phyloP scores from a whole-genome alignment of 2,797 vertebrate genomes.

The Podarcis siculus region DNA sequence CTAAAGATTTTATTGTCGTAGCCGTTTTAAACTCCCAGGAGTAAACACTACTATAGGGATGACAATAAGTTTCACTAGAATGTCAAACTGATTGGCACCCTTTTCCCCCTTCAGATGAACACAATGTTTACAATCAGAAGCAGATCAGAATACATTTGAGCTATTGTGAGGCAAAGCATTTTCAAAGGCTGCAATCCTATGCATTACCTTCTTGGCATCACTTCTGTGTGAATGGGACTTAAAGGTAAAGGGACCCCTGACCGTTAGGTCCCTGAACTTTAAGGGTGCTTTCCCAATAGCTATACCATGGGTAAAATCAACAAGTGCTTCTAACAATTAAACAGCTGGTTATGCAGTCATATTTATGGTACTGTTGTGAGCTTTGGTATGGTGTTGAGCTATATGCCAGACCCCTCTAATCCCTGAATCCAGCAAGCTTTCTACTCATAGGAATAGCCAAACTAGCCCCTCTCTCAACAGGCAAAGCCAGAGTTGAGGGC shows the following conservation, averaged over 20 bases:
- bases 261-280: neutral
- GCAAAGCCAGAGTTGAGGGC: too few relatives aligned
- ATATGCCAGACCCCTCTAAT: too few relatives aligned
- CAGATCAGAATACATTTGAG: neutral
- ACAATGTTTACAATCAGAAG: neutral
- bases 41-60: neutral
- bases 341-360: neutral
- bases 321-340: neutral
- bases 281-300: neutral
- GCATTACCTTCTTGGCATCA: neutral
- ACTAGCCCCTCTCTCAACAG: too few relatives aligned
- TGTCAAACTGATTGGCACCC: conserved; percentile 1
- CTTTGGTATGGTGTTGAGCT: too few relatives aligned
- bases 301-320: neutral
- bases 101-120: conserved; percentile 19
- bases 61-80: conserved; percentile 36
- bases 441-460: too few relatives aligned
- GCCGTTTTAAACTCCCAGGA: conserved; percentile 11
- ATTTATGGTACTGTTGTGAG: too few relatives aligned
- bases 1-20: conserved; percentile 34
- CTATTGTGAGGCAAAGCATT: neutral
- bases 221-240: neutral
- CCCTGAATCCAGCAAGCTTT: too few relatives aligned
- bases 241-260: too few relatives aligned
- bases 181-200: neutral